Base-by-base conservation (phyloP, 2,797 vertebrate species). In the Rhynchonycteris naso region DNA sequence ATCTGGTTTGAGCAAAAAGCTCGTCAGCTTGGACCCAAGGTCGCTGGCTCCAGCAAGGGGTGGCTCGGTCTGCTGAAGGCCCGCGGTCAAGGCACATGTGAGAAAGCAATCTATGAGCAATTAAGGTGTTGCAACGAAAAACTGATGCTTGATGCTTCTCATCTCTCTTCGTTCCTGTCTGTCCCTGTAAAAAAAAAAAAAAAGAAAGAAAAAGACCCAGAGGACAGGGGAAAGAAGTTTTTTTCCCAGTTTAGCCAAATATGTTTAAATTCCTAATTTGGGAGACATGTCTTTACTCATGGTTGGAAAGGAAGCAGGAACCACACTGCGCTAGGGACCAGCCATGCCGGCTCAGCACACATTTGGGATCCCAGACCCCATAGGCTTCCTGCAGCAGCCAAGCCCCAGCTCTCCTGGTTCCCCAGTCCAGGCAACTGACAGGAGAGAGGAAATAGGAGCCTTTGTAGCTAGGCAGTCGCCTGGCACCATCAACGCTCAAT, bases 151-250 rank as follows among this genome's bases (percentile, higher is more conserved):
- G n/a, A n/a, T n/a, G n/a, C n/a, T n/a, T n/a, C n/a, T n/a, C n/a
- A n/a, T n/a, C n/a, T n/a, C n/a, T n/a, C n/a, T n/a, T n/a, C n/a
- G n/a, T n/a, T n/a, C n/a, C n/a, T n/a, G n/a, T n/a, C n/a, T n/a
- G n/a, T n/a, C n/a, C n/a, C n/a, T n/a, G n/a, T n/a, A n/a, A n/a
- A n/a, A n/a, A n/a, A n/a, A n/a, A n/a, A n/a, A n/a, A n/a, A n/a
- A n/a, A n/a, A n/a, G n/a, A n/a, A n/a, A n/a, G n/a, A n/a, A n/a
- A n/a, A n/a, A n/a, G n/a, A n/a, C n/a, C 28, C n/a, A 82, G 83
- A 85, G 52, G 2, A 15, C 86, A 97, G 95, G 95, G 68, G 88
- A 95, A 96, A 95, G 94, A 83, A 35, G 71, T 47, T 69, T 38
- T 76, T 95, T 84, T 66, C 59, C 71, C 52, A 43, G 21, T 54